Evolutionary conservation across 2,113 vertebrate genomes (phyloP), one percentile per base, ranked within the genome.

Genomic region (Trinectes maculatus): DNA sequence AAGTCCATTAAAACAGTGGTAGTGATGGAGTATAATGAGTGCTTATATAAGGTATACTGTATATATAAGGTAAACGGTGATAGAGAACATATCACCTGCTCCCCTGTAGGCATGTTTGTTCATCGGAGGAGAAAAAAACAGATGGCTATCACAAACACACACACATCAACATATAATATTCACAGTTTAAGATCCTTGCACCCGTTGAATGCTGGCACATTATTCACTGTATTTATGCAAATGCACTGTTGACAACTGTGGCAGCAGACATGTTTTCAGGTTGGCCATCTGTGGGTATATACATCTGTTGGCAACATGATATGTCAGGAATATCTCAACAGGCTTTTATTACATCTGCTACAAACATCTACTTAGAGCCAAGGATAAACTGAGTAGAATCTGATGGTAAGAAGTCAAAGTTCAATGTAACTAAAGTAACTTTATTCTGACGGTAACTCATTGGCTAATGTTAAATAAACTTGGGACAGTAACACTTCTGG

Each of bases 1-100:
- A 78, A 83, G 69, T 34, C 5, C 47, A 61, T 79, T 37, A 15
- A 68, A 77, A 51, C 46, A n/a, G 65, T 43, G 61, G 25, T 58
- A 47, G 18, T 64, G 67, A 52, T 83, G 37, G 25, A 53, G 64
- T 61, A 74, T 74, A 75, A 70, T 71, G 25, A 49, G 21, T 51
- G 56, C 72, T 82, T 68, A 52, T 68, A 29, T 36, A 51, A 79
- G 55, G 62, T 84, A 84, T 72, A 83, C 43, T 58, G 55, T 58
- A n/a, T 68, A 52, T 68, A 29, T 36, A 51, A 79, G 55, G 62
- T 84, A 84, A 74, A 83, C 43, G 58, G 55, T 58, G 63, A 62
- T 44, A 46, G 74, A 68, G 48, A 54, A 71, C 10, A 16, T 19
- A 56, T 52, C 59, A 43, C 4, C 24, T 29, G 54, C 59, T 47